Percentiles rank a stretch among this genome's conserved stretches.
These are phyloP conservation scores for Phortica variegata DNA, from an alignment of 1,140 invertebrate species.

Conservation along the genomic window DNA sequence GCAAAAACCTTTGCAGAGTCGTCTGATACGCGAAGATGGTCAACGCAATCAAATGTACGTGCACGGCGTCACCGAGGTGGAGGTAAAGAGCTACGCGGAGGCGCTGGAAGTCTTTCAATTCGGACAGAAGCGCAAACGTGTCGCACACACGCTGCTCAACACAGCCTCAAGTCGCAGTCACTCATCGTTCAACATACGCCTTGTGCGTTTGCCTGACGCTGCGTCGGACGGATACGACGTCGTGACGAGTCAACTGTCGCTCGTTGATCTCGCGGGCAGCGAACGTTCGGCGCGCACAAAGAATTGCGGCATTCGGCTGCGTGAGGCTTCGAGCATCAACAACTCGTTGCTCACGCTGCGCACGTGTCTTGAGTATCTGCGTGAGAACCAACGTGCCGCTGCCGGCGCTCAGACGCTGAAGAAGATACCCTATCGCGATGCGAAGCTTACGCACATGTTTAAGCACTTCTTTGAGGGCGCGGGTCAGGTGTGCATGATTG, in stretches of 20 bases:
- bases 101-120: constrained; percentile 69
- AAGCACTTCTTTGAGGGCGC: constrained; percentile 97
- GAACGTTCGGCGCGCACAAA: constrained; percentile 87
- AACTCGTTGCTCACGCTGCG: constrained; percentile 82
- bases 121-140: constrained; percentile 71
- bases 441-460: constrained; percentile 90
- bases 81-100: constrained; percentile 62
- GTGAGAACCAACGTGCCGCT: constrained; percentile 83
- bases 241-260: constrained; percentile 75
- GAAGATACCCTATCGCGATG: constrained; percentile 81
- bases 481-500: constrained; percentile 89
- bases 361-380: constrained; percentile 84
- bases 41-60: constrained; percentile 63
- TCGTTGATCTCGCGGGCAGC: constrained; percentile 89
- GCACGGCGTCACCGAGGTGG: constrained; percentile 66
- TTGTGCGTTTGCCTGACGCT: constrained; percentile 63
- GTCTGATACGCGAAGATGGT: constrained; percentile 70
- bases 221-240: constrained; percentile 64
- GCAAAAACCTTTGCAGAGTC: constrained; percentile 42
- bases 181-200: constrained; percentile 80
- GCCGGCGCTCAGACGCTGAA: constrained; percentile 53
- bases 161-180: constrained; percentile 84
- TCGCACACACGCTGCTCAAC: constrained; percentile 88
- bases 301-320: constrained; percentile 81
- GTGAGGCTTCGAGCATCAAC: constrained; percentile 88